Evolutionary conservation across 2,113 vertebrate genomes (phyloP), one percentile per base, ranked within the genome.

Genomic region (Echinops telfairi): DNA sequence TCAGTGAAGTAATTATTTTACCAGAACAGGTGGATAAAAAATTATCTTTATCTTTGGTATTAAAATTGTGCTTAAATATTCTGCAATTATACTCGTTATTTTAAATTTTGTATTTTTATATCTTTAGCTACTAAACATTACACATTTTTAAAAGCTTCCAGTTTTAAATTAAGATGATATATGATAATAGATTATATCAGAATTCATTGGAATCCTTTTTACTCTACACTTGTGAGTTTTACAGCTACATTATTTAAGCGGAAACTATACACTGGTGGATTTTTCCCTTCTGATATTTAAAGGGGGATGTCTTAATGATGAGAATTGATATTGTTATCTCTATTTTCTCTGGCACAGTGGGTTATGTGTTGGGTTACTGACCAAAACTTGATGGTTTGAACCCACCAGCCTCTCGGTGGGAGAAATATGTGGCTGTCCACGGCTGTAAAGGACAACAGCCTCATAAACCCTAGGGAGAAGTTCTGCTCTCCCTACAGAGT

Each of bases 11-110:
- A 91, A 81, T 27, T 40, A 81, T 70, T 89, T 96, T 83, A 94
- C 92, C 15, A 83, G 53, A 95, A 94, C 79, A 93, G 53, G 90
- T 95, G 15, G 58, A 87, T 94, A 40, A 73, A 91, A 86, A 91
- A 93, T 62, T 75, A 6, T 92, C 64, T 58, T 91, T 91, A 95
- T 25, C 33, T 89, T 87, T 53, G 83, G 1, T 33, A 71, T 76
- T 91, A 83, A 94, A 95, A 95, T 79, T 83, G 31, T 70, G 31
- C 58, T 88, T 66, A 88, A 82, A 85, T 76, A 36, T 83, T 83
- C 29, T 92, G 23, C 6, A 90, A 78, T 58, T 94, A 70, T 85
- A 88, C 29, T 11, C 73, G 25, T 66, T 94, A 76, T 53, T 12
- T 68, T 90, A 68, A 0, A 38, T 73, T 73, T 89, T 66, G 79